Evolutionary conservation across 23 tunicate genomes (phyloP), one percentile per base, ranked within the genome.

Genomic region (Ciona savignyi): DNA sequence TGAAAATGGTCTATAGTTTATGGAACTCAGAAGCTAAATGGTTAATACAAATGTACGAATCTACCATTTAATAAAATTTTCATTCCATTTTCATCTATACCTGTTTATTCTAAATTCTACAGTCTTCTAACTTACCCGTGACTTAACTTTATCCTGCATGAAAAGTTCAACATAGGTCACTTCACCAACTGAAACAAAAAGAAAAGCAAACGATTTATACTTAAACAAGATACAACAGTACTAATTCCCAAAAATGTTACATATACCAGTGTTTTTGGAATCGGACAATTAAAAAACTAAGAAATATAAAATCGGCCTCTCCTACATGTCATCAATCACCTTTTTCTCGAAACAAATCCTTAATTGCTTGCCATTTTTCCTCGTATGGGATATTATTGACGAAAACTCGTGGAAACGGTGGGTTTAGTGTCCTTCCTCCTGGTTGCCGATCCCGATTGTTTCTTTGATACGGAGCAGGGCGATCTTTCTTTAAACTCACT

Each of bases 81-180:
- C n/a, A n/a, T n/a, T n/a, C n/a, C n/a, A n/a, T n/a, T n/a, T n/a
- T n/a, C n/a, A n/a, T n/a, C n/a, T n/a, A n/a, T n/a, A n/a, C n/a
- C n/a, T n/a, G n/a, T n/a, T n/a, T n/a, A 42, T 42, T 9, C 56
- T 6, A 42, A 42, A 42, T 15, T 42, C 9, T 42, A 6, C 56
- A 42, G 11, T 42, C 32, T 4, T 29, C 34, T 29, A 20, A 83
- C 97, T 91, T 71, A 91, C 97, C 97, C 86, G 70, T 30, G 97
- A 85, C 35, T 70, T 80, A 71, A 91, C 97, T 60, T 33, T 30
- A 6, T 91, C 91, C 75, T 91, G 90, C 35, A 81, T 80, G 78
- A 91, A 79, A 34, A 91, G 76, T 63, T 91, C 97, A 78, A 91
- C 97, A 80, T 91, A 91, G 30, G 97, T 91, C 20, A 91, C 97